phyloP scores from a whole-genome alignment of 2,113 vertebrate species.

The Phycodurus eques region DNA sequence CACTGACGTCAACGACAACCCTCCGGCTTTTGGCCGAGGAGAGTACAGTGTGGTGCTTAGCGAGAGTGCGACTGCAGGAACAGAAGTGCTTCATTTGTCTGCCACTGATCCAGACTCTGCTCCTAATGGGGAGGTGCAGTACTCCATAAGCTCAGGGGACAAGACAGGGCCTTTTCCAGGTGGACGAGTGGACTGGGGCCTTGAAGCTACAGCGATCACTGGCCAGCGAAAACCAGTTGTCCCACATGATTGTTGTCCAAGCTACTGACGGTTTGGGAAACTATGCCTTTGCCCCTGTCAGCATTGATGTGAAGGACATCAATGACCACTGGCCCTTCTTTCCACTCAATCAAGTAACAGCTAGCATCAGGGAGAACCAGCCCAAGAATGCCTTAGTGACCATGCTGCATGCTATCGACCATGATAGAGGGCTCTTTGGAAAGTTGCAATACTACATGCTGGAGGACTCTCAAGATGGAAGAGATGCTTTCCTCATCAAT shows the following conservation, averaged over 20 bases:
- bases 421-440: constrained; percentile 84
- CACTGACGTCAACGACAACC: constrained; percentile 88
- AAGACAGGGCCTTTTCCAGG: constrained; percentile 79
- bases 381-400: constrained; percentile 87
- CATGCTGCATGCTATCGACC: constrained; percentile 83
- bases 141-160: constrained; percentile 89
- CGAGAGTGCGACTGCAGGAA: constrained; percentile 77
- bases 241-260: constrained; percentile 83
- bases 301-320: constrained; percentile 88
- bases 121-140: constrained; percentile 78
- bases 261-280: constrained; percentile 78
- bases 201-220: constrained; percentile 77
- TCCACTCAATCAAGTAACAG: constrained; percentile 80
- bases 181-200: constrained; percentile 82
- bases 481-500: constrained; percentile 80
- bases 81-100: constrained; percentile 83
- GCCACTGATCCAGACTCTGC: constrained; percentile 86
- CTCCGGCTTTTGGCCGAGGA: constrained; percentile 80
- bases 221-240: constrained; percentile 75
- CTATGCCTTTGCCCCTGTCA: constrained; percentile 83
- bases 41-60: constrained; percentile 82
- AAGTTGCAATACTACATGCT: constrained; percentile 79
- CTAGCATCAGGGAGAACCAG: constrained; percentile 89
- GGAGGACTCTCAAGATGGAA: constrained; percentile 59
- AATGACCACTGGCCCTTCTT: constrained; percentile 93